Evolutionary conservation across 2,113 vertebrate genomes (phyloP), one percentile per base, ranked within the genome.

Genomic region (Salvelinus namaycush): DNA sequence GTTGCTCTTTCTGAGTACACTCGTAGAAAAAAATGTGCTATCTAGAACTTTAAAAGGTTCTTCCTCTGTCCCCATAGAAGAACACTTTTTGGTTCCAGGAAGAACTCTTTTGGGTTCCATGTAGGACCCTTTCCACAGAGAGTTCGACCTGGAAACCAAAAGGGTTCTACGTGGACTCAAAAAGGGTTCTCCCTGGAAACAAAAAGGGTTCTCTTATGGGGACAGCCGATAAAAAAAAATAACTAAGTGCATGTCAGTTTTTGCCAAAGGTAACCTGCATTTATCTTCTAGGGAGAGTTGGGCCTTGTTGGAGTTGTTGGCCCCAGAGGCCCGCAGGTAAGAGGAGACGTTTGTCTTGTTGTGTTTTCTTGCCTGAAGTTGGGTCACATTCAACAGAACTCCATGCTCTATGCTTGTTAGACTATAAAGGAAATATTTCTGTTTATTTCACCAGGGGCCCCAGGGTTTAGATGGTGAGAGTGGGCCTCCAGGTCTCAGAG

Each of bases 381-480:
- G 49, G 49, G 3, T 51, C 4, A 54, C 51, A 54, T 18, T 54
- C 16, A 54, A 54, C 51, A 54, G 13, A 54, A 54, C 51, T 54
- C 16, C 12, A 54, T 18, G 51, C 4, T 64, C 20, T 64, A 64
- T 64, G 24, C 20, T 24, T 18, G 16, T 12, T n/a, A 64, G 8
- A 4, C 11, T 64, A 64, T n/a, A 26, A 26, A 11, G 24, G 8
- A 64, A 22, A 26, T 64, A 24, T 24, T 79, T 6, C 5, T 81
- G 31, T 34, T 74, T 77, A 72, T 51, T 78, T 65, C 1, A 70
- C 67, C 72, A 97, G 96, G 96, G 96, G 34, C 93, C 94, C 0
- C 92, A 88, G 44, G 96, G 96, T 51, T 75, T 95, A 70, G 92
- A 96, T 75, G 96, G 96, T 71, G 90, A 91, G 24, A 88, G 91